Evolutionary conservation across 2,113 vertebrate genomes (phyloP), one percentile per base, ranked within the genome.

Genomic region (Sakesphorus luctuosus): DNA sequence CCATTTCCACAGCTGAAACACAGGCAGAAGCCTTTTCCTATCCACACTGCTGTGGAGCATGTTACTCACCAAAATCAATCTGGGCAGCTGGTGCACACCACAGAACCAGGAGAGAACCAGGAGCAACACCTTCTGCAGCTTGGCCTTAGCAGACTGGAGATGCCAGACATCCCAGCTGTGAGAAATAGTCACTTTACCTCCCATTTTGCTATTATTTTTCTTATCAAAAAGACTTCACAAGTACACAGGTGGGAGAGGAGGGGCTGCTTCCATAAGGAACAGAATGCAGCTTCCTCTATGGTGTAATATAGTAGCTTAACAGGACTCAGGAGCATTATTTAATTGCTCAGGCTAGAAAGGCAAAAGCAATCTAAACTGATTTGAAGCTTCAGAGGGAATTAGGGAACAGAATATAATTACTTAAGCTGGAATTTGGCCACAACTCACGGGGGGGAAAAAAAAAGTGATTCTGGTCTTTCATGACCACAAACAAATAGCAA

Each of bases 321-420:
- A 93, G 69, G 53, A 73, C 92, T 90, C 73, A 76, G 80, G 38
- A 89, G 91, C 84, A 80, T 91, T 50, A 87, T 79, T 78, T 91
- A 91, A 96, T 96, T 95, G 91, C 93, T 94, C 72, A 90, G 76
- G 62, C 80, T 90, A 92, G 80, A 94, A 95, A 93, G 76, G 56
- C 62, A 89, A 92, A 95, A 96, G 88, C 83, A 95, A 90, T 96
- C 90, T 94, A 77, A 96, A 96, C 89, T 94, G 92, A 94, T 96
- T 71, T 83, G 92, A 94, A 89, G 90, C 83, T 94, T 94, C 88
- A 87, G 80, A 82, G 93, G 52, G 92, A 95, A 96, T 96, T 93
- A 95, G 69, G 44, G 69, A 94, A 87, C 75, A 95, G 90, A 95
- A 94, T 92, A 90, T 96, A 95, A 97, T 90, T 94, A 94, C 83